Base-by-base conservation (phyloP, 1,140 invertebrate genomes). In the Melipona quadrifasciata region DNA sequence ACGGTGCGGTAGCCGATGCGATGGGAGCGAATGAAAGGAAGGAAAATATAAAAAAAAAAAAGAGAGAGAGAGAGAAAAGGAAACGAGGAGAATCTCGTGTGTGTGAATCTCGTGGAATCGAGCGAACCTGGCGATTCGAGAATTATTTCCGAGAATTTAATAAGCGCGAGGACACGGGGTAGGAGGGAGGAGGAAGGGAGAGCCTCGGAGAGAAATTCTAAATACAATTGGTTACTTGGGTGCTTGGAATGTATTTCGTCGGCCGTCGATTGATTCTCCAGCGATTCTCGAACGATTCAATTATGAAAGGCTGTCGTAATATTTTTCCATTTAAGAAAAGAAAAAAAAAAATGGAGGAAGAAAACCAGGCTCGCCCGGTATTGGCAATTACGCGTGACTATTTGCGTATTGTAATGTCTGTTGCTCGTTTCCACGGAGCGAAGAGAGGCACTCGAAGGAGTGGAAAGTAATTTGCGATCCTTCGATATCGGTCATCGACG, bases 301-400 rank as follows among this genome's bases (percentile, higher is more conserved):
- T 78, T 71, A 83, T 31, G 17, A 61, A 53, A 53, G 16, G 24
- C 57, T 83, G 53, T 71, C 39, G n/a, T 57, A 83, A 83, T 68
- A 70, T 83, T 78, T 68, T 65, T 85, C 84, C 72, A 81, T 73
- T 80, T 34, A 39, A 47, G 53, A 47, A 47, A 8, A 47, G 0
- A 0, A 47, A 47, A 47, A 47, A 10, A 47, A 47, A 47, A 8
- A 47, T 8, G 39, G 8, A 47, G 39, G 39, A 47, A 47, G 39
- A 8, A 53, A 73, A n/a, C 21, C 57, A 11, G 31, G 65, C 24
- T 64, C 21, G 8, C 12, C 39, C 53, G 70, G 31, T 55, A 84
- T 77, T 65, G 73, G 64, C 81, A 77, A 77, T 82, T 68, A 68
- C 53, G 73, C 57, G 80, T 53, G 53, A 82, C 80, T 82, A 53